Evolutionary conservation across 2,113 vertebrate genomes (phyloP), one percentile per base, ranked within the genome.

Genomic region (Etia nguti): DNA sequence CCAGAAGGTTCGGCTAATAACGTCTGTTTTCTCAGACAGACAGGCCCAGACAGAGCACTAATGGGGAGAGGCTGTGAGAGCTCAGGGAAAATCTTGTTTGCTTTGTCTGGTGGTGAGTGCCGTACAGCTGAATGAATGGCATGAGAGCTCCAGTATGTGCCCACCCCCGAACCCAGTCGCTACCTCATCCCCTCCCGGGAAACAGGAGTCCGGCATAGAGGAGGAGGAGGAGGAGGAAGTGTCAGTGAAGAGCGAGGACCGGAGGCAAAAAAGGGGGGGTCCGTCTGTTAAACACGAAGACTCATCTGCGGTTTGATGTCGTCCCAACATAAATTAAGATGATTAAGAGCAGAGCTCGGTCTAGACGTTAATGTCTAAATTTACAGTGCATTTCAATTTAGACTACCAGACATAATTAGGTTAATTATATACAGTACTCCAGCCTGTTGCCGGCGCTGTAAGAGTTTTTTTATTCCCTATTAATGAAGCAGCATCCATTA

Each of bases 1-100:
- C 56, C 90, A 57, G 89, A 90, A 90, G 88, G 70, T 84, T 90
- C 52, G 4, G 24, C 57, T 89, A 90, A 95, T 94, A 90, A 87
- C 38, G 92, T 94, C 91, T 89, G 87, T 26, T 90, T 86, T 83
- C 62, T 84, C 15, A 70, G 46, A 77, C 80, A 88, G 90, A 81
- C 79, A 20, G 82, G 38, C 80, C 80, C 84, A 88, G 85, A 79
- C 20, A 9, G 70, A 57, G 77, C 34, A 36, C 62, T 62, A 88
- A 89, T 54, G 50, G 80, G 52, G 86, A 59, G 75, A 79, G 75
- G 75, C 79, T 82, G 88, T 24, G 80, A 80, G 80, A 84, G 86
- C 80, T 91, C 79, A 83, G 84, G 70, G 54, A 68, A 89, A 91
- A 89, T 91, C 81, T 81, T 84, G 88, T 95, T 93, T 92, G 86